These are phyloP conservation scores for Crocodylus rhombifer DNA, from an alignment of 2,797 vertebrate species.

Conservation along the genomic window DNA sequence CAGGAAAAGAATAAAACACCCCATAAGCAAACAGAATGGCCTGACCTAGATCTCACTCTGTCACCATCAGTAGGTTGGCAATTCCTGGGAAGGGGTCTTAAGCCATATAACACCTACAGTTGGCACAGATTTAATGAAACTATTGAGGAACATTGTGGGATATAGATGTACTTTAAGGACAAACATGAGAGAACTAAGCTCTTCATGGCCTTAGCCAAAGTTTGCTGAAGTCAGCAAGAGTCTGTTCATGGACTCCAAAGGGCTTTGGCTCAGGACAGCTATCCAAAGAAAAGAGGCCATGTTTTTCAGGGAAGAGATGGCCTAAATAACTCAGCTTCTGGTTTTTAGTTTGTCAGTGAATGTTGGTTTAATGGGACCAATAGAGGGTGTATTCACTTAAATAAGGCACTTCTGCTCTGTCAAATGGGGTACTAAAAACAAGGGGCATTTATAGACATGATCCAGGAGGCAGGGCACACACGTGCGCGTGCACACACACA, in stretches of 20 bases:
- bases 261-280: not conserved
- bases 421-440: not conserved
- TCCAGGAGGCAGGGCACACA: too few relatives aligned
- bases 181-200: not conserved
- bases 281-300: not conserved
- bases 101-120: too few relatives aligned
- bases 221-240: not conserved
- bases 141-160: rapidly evolving
- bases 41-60: too few relatives aligned
- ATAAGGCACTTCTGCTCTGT: not conserved
- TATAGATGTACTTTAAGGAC: not conserved
- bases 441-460: too few relatives aligned
- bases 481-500: too few relatives aligned
- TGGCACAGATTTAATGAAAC: too few relatives aligned
- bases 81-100: too few relatives aligned
- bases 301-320: not conserved
- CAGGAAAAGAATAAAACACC: too few relatives aligned
- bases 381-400: not conserved
- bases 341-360: not conserved
- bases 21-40: too few relatives aligned
- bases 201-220: not conserved
- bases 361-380: not conserved
- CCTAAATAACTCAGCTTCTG: rapidly evolving
- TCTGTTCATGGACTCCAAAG: not conserved
- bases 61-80: too few relatives aligned